Evolutionary conservation across 2,113 vertebrate genomes (phyloP).

Genomic region (Polyodon spathula): DNA sequence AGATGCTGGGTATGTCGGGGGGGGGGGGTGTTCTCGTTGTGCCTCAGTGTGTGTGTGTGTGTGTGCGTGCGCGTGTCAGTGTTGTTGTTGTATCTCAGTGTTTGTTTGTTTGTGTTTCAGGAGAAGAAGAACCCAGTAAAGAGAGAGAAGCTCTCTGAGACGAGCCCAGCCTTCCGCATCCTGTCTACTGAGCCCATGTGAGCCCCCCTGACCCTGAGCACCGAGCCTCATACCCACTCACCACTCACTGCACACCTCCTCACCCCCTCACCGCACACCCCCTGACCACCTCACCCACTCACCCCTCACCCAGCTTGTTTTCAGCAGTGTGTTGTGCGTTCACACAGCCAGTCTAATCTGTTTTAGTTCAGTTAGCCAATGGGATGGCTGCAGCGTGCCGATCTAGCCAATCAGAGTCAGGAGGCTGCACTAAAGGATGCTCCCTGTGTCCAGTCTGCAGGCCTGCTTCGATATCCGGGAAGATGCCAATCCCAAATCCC

Average conservation of each 20-base stretch:
- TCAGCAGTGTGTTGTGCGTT: too few species aligned
- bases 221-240: too few species aligned
- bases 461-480: slow-evolving; percentile 73
- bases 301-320: too few species aligned
- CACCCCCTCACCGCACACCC: not conserved
- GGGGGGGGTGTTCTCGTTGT: too few species aligned
- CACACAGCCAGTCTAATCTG: too few species aligned
- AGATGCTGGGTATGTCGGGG: slow-evolving; percentile 85
- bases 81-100: slow-evolving; percentile 12
- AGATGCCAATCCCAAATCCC: slow-evolving; percentile 83
- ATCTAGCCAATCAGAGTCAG: too few species aligned
- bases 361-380: too few species aligned
- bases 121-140: slow-evolving; percentile 74
- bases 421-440: too few species aligned
- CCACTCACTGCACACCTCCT: too few species aligned
- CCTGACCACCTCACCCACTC: too few species aligned
- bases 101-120: slow-evolving; percentile 36
- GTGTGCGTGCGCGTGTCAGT: not conserved
- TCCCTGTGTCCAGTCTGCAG: slow-evolving; percentile 55
- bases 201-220: too few species aligned
- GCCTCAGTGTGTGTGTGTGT: not conserved
- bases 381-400: too few species aligned
- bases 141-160: slow-evolving; percentile 66
- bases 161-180: slow-evolving; percentile 70
- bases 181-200: slow-evolving; percentile 70